phyloP scores from a whole-genome alignment of 92 coral and sea anemone species.

The Heteractis magnifica region DNA sequence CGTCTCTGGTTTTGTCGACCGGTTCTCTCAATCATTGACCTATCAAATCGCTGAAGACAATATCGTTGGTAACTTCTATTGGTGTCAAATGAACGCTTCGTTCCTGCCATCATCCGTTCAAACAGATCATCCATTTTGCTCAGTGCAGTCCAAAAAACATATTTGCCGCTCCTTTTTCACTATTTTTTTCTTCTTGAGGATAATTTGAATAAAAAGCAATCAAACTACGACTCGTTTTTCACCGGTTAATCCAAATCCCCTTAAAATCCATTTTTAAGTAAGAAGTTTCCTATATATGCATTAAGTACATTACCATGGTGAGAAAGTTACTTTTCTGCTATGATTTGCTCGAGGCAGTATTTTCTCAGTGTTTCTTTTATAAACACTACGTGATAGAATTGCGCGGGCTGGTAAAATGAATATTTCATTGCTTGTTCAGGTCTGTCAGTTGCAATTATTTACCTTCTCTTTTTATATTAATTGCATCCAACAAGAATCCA shows the following conservation, averaged over 20 bases:
- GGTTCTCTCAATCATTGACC: slow-evolving; percentile 9
- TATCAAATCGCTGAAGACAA: slow-evolving; percentile 22
- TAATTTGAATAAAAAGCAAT: neutral
- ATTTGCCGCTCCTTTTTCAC: no score
- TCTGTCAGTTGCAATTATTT: neutral
- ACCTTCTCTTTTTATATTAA: neutral
- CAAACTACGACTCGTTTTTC: neutral
- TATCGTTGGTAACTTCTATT: slow-evolving; percentile 37
- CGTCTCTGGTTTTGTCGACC: slow-evolving; percentile 11
- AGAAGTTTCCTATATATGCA: neutral
- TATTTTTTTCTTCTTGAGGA: no score
- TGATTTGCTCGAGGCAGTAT: neutral
- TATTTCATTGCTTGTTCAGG: neutral
- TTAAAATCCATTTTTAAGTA: neutral
- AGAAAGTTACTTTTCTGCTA: neutral
- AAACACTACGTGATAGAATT: neutral
- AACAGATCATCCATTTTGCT: slow-evolving; percentile 33
- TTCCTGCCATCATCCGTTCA: slow-evolving; percentile 23
- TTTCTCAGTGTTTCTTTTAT: neutral
- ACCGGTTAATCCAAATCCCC: neutral
- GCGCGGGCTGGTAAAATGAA: neutral
- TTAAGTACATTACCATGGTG: neutral
- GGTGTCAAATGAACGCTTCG: slow-evolving; percentile 33
- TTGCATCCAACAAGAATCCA: neutral
- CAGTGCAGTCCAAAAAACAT: neutral